Evolutionary conservation across 2,888 invertebrate genomes (phyloP).

Genomic region (Marronus borbonicus): DNA sequence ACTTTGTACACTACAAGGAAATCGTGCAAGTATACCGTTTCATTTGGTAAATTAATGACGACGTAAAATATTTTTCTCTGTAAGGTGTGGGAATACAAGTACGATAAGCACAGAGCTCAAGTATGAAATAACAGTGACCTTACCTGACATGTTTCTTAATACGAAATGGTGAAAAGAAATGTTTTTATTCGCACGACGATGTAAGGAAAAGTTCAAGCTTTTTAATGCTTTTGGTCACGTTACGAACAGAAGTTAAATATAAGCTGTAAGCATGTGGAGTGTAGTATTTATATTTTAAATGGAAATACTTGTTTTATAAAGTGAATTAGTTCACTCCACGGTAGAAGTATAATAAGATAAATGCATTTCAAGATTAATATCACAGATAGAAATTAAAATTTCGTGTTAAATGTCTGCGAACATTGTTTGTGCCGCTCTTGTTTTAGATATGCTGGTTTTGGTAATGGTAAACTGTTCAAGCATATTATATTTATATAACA

Average conservation of each 20-base stretch:
- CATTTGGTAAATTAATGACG: conserved; percentile 14
- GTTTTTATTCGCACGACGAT: neutral
- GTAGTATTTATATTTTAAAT: too few species aligned
- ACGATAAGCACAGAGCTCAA: neutral
- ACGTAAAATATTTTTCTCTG: conserved; percentile 1
- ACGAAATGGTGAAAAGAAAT: neutral
- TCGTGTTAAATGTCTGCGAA: neutral
- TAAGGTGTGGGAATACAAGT: conserved; percentile 3
- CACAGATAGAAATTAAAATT: too few species aligned
- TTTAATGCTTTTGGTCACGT: neutral
- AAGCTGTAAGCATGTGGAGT: too few species aligned
- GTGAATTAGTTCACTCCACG: too few species aligned
- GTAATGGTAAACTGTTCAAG: neutral
- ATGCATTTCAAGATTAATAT: too few species aligned
- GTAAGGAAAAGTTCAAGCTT: neutral
- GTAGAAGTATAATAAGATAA: too few species aligned
- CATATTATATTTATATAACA: neutral
- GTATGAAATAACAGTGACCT: neutral
- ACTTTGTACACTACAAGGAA: conserved; percentile 18
- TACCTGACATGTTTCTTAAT: conserved; percentile 3
- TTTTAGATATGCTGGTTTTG: neutral
- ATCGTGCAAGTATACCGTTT: conserved; percentile 28
- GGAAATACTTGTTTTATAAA: too few species aligned
- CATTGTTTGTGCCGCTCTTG: neutral
- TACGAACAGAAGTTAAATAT: neutral